Conservation (phyloP, 2,888 invertebrate genomes). For the Scaeva pyrastri region DNA sequence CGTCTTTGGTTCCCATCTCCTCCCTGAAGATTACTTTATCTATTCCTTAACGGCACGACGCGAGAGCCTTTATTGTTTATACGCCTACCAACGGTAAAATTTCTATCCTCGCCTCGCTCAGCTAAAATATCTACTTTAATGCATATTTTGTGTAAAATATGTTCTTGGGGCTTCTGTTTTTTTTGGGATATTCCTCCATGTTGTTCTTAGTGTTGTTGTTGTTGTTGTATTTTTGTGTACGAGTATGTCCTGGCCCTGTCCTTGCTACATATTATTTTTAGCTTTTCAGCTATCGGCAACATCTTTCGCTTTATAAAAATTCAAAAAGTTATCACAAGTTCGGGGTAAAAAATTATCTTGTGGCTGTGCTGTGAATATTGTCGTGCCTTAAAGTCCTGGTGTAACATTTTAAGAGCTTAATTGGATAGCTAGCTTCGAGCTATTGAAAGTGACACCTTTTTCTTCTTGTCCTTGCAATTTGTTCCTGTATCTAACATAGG, state of each 20-base stretch:
- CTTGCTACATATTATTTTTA: slow-evolving; percentile 7
- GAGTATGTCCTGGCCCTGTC: neutral
- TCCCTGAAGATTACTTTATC: slow-evolving; percentile 1
- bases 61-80: slow-evolving; percentile 10
- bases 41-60: neutral
- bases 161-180: neutral
- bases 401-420: slow-evolving; percentile 34
- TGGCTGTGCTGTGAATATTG: neutral
- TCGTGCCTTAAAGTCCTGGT: neutral
- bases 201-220: too few relatives aligned
- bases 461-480: slow-evolving; percentile 10
- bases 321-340: slow-evolving; percentile 27
- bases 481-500: neutral
- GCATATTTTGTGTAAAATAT: slow-evolving; percentile 35
- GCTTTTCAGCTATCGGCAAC: slow-evolving; percentile 20
- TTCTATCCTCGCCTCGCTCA: neutral
- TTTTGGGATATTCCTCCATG: too few relatives aligned
- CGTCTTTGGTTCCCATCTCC: neutral
- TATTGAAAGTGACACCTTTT: slow-evolving; percentile 29
- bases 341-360: slow-evolving; percentile 9
- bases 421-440: slow-evolving; percentile 30
- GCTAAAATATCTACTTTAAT: neutral
- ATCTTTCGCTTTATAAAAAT: slow-evolving; percentile 20
- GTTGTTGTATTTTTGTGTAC: neutral
- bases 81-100: neutral